These are phyloP conservation scores for Operophtera brumata DNA, from an alignment of 2,888 invertebrate species.

Conservation along the genomic window DNA sequence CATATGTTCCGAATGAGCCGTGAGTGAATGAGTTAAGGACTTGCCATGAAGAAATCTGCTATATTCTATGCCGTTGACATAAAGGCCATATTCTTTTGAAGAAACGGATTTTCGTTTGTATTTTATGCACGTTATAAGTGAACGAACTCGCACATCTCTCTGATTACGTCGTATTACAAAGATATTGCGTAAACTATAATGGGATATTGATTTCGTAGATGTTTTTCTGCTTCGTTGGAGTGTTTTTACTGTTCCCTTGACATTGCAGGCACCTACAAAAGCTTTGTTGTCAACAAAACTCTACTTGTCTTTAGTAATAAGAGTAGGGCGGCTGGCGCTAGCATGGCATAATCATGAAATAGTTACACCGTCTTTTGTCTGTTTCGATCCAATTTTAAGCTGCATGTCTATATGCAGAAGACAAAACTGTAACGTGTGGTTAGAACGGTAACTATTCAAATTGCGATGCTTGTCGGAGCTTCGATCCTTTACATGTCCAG, in stretches of 20 bases:
- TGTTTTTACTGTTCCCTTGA: not conserved
- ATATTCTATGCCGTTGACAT: not conserved
- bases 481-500: not conserved
- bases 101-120: not conserved
- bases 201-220: not conserved
- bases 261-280: not conserved
- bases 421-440: too few species aligned
- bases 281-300: too few species aligned
- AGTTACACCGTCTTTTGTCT: too few species aligned
- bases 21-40: not conserved
- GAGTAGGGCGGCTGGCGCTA: too few species aligned
- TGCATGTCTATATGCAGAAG: too few species aligned
- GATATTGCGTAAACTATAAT: slow-evolving; percentile 11
- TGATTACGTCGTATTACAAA: slow-evolving; percentile 43
- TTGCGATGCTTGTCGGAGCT: too few species aligned
- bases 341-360: too few species aligned
- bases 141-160: slow-evolving; percentile 40
- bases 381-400: too few species aligned
- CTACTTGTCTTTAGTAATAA: too few species aligned
- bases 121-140: slow-evolving; percentile 17
- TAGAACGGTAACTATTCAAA: too few species aligned
- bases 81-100: not conserved
- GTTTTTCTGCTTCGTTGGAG: not conserved
- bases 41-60: not conserved
- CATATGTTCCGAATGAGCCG: too few species aligned